A percentile compares a stretch with the other conserved stretches of the same genome.
Evolutionary conservation across 2,797 vertebrate species (phyloP).

Genomic region (Tauraco hartlaubi): DNA sequence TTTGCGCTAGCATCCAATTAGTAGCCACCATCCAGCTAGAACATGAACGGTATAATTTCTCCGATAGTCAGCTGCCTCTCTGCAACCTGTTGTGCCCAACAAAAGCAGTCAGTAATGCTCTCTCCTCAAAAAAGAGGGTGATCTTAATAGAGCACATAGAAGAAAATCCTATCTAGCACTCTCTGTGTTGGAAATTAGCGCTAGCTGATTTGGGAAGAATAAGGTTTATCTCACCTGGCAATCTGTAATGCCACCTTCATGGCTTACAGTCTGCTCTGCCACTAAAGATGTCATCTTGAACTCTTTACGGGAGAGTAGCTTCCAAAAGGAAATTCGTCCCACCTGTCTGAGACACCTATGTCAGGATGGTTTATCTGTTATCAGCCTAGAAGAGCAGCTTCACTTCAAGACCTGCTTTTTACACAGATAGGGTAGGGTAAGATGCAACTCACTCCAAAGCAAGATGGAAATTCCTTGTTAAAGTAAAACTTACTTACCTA

Average conservation of each 20-base stretch:
- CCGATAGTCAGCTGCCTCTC: constrained; percentile 23
- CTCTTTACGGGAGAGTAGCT: neutral
- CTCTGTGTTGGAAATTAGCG: neutral
- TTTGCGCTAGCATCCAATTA: constrained; percentile 12
- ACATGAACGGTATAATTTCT: neutral
- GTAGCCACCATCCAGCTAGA: constrained; percentile 30
- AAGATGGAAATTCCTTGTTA: neutral
- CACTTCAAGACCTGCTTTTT: neutral
- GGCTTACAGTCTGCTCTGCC: neutral
- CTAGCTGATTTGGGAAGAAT: neutral
- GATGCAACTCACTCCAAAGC: neutral
- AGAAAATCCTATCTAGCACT: neutral
- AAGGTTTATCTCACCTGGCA: neutral
- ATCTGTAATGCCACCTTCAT: neutral
- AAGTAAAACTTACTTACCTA: neutral
- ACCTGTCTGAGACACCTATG: neutral
- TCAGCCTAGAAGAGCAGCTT: neutral
- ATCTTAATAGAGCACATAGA: neutral
- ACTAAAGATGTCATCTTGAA: neutral
- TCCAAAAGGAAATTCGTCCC: neutral
- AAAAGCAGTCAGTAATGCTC: neutral
- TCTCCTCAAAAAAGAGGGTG: neutral
- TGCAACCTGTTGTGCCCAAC: neutral
- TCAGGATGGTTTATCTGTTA: neutral
- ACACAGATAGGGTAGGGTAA: neutral